phyloP scores from a whole-genome alignment of 2,113 vertebrate genomes.

The Epinephelus fuscoguttatus region DNA sequence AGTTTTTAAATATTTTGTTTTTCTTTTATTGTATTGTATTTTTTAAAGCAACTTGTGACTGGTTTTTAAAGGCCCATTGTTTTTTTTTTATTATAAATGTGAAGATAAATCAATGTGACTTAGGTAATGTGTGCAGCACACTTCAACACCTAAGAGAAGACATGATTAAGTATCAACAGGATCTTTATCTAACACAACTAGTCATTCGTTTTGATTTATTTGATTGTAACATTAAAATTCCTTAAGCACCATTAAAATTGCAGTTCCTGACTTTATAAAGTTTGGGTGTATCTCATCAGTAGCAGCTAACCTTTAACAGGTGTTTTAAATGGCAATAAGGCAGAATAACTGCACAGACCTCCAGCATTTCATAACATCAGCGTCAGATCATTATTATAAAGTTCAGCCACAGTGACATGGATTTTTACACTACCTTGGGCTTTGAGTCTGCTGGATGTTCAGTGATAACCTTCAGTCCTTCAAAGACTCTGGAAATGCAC shows the following conservation, averaged over 20 bases:
- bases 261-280: neutral
- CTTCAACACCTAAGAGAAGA: neutral
- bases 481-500: slow-evolving; percentile 38
- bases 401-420: slow-evolving; percentile 45
- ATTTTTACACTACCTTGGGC: slow-evolving; percentile 64
- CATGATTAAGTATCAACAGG: neutral
- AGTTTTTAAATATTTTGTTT: too few relatives aligned
- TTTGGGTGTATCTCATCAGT: neutral
- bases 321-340: slow-evolving; percentile 6
- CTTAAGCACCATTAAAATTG: neutral
- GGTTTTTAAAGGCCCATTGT: too few relatives aligned
- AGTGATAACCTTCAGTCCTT: slow-evolving; percentile 64
- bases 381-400: slow-evolving; percentile 39
- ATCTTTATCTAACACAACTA: neutral
- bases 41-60: too few relatives aligned
- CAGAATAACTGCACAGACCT: neutral
- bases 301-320: neutral
- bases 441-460: slow-evolving; percentile 58
- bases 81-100: neutral
- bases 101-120: neutral
- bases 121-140: neutral
- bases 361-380: neutral
- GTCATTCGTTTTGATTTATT: neutral
- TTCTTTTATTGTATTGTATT: too few relatives aligned
- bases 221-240: neutral